These are phyloP conservation scores for Neoseiulus cucumeris DNA, from an alignment of 1,140 invertebrate genomes.

Conservation along the genomic window DNA sequence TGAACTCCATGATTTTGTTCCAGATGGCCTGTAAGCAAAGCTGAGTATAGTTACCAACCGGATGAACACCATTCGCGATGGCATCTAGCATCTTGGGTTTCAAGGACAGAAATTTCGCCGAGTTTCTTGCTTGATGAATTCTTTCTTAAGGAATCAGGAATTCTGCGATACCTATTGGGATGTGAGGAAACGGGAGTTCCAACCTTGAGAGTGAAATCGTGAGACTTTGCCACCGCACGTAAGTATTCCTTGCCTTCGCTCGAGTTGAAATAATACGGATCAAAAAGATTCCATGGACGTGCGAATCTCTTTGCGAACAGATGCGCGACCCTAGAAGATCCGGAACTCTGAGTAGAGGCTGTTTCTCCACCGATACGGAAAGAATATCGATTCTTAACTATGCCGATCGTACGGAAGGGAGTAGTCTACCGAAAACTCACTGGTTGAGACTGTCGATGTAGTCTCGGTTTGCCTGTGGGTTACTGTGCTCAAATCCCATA, in stretches of 20 bases:
- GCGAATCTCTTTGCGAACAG: not conserved
- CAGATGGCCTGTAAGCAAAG: not conserved
- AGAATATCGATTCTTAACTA: too few relatives aligned
- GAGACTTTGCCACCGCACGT: not conserved
- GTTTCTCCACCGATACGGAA: too few relatives aligned
- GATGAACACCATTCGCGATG: too few relatives aligned
- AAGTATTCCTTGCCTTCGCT: not conserved
- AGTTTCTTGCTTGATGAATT: too few relatives aligned
- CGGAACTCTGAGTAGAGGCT: too few relatives aligned
- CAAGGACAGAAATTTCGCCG: too few relatives aligned
- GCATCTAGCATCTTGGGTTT: too few relatives aligned
- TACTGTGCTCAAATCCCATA: not conserved
- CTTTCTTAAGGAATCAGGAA: too few relatives aligned
- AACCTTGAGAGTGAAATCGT: not conserved
- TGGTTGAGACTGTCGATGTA: not conserved
- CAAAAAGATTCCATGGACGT: not conserved
- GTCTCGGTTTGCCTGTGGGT: not conserved
- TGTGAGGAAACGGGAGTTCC: too few relatives aligned
- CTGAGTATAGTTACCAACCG: too few relatives aligned
- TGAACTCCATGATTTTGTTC: not conserved
- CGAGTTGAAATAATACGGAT: not conserved
- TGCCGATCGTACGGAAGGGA: too few relatives aligned
- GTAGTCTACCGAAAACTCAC: not conserved
- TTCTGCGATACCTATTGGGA: too few relatives aligned
- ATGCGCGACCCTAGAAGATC: not conserved